A percentile compares a stretch with the other conserved stretches of the same genome.
These are phyloP conservation scores for Eledona agricola DNA, from an alignment of 2,888 invertebrate genomes.

Conservation along the genomic window DNA sequence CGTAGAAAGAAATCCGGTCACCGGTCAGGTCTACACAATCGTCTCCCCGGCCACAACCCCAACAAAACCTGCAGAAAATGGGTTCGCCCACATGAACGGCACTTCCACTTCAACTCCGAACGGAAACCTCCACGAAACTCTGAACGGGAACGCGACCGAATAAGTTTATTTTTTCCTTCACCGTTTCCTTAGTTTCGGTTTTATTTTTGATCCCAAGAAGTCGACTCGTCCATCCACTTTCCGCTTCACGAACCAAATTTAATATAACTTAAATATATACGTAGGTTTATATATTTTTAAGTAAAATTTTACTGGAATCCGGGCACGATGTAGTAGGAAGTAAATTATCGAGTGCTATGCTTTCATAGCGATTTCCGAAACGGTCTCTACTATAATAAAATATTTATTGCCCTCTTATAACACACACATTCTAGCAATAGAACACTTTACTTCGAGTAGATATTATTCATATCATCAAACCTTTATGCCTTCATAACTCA, in stretches of 20 bases:
- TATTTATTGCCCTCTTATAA: conserved; percentile 28
- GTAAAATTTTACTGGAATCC: conserved; percentile 41
- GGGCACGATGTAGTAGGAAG: conserved; percentile 46
- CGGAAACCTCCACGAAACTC: conserved; percentile 45
- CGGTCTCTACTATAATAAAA: conserved; percentile 15
- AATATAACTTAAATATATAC: conserved; percentile 51
- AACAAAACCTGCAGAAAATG: conserved; percentile 54
- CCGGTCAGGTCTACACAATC: conserved; percentile 59
- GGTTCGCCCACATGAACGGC: conserved; percentile 51
- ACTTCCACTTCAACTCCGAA: conserved; percentile 48
- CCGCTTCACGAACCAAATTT: conserved; percentile 30
- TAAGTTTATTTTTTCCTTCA: conserved; percentile 32
- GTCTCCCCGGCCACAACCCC: conserved; percentile 55
- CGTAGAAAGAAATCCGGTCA: conserved; percentile 61
- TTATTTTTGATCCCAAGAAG: not conserved
- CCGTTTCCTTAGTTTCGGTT: conserved; percentile 21
- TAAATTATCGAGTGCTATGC: conserved; percentile 43
- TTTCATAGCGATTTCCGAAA: conserved; percentile 11
- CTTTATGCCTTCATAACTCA: conserved; percentile 29
- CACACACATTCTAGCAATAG: conserved; percentile 17
- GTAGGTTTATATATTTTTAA: conserved; percentile 52
- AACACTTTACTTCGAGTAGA: conserved; percentile 12
- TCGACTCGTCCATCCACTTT: conserved; percentile 1
- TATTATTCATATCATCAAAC: conserved; percentile 27
- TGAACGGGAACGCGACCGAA: conserved; percentile 41